phyloP scores from a whole-genome alignment of 2,888 invertebrate genomes.

The Sarcophaga rosellei region DNA sequence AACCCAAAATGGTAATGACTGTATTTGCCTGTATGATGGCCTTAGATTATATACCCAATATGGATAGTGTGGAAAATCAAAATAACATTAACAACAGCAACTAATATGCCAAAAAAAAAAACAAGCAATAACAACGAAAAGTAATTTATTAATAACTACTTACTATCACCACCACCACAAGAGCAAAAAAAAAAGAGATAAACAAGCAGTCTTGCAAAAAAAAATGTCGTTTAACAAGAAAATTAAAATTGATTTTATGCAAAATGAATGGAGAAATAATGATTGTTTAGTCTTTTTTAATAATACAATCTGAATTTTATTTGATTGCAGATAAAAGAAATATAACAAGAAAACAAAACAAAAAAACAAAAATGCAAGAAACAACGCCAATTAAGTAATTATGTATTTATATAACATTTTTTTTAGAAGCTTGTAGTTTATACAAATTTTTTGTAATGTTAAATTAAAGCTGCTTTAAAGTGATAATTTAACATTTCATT shows the following conservation, averaged over 20 bases:
- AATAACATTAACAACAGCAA: slow-evolving; percentile 75
- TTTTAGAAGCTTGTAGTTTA: slow-evolving; percentile 69
- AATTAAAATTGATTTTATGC: slow-evolving; percentile 48
- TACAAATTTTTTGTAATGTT: slow-evolving; percentile 64
- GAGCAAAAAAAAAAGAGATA: slow-evolving; percentile 38
- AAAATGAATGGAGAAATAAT: slow-evolving; percentile 53
- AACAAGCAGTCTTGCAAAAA: slow-evolving; percentile 56
- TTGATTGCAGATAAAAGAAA: slow-evolving; percentile 44
- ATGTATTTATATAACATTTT: slow-evolving; percentile 63
- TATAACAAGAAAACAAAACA: slow-evolving; percentile 12
- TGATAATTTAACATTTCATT: slow-evolving; percentile 63
- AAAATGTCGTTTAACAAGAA: slow-evolving; percentile 48
- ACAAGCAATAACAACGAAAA: slow-evolving; percentile 66
- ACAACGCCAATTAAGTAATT: slow-evolving; percentile 67
- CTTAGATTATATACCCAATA: slow-evolving; percentile 95
- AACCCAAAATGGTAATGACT: slow-evolving; percentile 99
- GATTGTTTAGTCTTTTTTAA: slow-evolving; percentile 66
- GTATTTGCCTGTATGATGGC: slow-evolving; percentile 99
- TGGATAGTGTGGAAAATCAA: slow-evolving; percentile 84
- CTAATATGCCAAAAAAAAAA: slow-evolving; percentile 66
- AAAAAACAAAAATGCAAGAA: background rate
- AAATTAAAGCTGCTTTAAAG: slow-evolving; percentile 51
- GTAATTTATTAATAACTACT: slow-evolving; percentile 47
- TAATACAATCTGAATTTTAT: slow-evolving; percentile 61
- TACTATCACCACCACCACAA: slow-evolving; percentile 41